Evolutionary conservation across 2,888 invertebrate species (phyloP).

Genomic region (Ophion obscuratus): DNA sequence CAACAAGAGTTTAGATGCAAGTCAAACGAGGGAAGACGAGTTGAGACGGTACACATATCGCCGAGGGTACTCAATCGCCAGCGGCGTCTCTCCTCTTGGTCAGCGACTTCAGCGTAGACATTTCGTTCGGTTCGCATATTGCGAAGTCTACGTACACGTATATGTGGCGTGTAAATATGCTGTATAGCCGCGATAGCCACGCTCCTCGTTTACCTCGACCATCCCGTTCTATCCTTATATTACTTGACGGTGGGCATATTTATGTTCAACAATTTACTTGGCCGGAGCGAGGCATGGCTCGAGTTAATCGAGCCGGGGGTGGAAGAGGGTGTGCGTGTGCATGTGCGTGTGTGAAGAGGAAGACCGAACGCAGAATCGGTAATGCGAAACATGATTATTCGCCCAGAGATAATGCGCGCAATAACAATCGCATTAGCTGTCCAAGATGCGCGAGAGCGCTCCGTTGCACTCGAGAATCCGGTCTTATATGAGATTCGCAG

Average conservation of each 20-base stretch:
- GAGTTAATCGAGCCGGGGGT: constrained; percentile 65
- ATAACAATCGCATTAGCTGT: constrained; percentile 82
- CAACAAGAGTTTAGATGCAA: constrained; percentile 48
- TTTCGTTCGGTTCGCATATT: constrained; percentile 36
- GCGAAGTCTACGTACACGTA: constrained; percentile 34
- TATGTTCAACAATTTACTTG: constrained; percentile 75
- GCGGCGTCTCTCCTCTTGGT: constrained; percentile 38
- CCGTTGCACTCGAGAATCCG: constrained; percentile 74
- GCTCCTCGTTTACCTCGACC: constrained; percentile 75
- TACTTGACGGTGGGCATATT: constrained; percentile 71
- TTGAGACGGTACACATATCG: constrained; percentile 48
- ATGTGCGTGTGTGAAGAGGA: constrained; percentile 34
- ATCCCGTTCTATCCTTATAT: constrained; percentile 57
- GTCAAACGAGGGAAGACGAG: constrained; percentile 36
- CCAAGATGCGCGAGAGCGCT: constrained; percentile 66
- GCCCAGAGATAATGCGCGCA: constrained; percentile 80
- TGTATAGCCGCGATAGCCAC: constrained; percentile 58
- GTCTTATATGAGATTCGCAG: constrained; percentile 70
- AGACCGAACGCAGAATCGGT: constrained; percentile 74
- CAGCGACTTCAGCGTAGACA: constrained; percentile 28
- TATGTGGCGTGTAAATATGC: constrained; percentile 12
- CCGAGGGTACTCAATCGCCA: constrained; percentile 51
- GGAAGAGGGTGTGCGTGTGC: constrained; percentile 43
- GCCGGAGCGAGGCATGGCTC: constrained; percentile 53
- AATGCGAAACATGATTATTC: constrained; percentile 82